Base-by-base conservation (phyloP, 2,888 invertebrate genomes). In the Lamproptera curius region DNA sequence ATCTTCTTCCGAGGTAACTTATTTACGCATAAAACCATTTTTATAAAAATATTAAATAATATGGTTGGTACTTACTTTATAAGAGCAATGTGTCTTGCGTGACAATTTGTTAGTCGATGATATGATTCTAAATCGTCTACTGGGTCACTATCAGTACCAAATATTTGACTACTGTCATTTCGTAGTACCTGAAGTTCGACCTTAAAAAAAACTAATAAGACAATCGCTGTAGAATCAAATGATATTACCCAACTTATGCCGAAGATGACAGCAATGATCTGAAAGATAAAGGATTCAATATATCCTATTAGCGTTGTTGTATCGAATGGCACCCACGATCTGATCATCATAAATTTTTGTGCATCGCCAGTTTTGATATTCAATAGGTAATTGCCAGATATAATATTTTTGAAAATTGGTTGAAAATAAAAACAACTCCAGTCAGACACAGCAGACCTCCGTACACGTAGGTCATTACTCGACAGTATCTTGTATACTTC, bases 241-340 rank as follows among this genome's bases (percentile, higher is more conserved):
- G 46, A 2, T 4, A 23, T 8, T 10, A 46, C 16, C 33, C 46
- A 46, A 20, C 33, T 16, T 8, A 23, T 11, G 16, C 39, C 39
- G 2, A 23, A 4, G 9, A 46, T n/a, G 9, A 34, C 23, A 11
- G 33, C 15, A 15, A 10, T 39, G 17, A 8, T 16, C 15, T 39
- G 34, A 23, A 10, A 46, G 10, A 46, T 9, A 0, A 23, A 39
- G 2, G 16, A n/a, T 10, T 20, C 46, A 5, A 46, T 10, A 9
- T 46, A 46, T 5, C 39, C 39, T 1, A 5, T 2, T 6, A 46
- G 23, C 1, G 4, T 20, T 4, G 6, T 33, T 23, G 39, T 39
- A 23, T 39, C 38, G 15, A 17, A 46, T 16, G 46, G 46, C 15
- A 46, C 39, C 46, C 46, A 46, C 14, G 15, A 39, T 4, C 26